A percentile compares a stretch with the other conserved stretches of the same genome.
Evolutionary conservation across 2,797 vertebrate species (phyloP).

Genomic region (Brachymystax lenok): DNA sequence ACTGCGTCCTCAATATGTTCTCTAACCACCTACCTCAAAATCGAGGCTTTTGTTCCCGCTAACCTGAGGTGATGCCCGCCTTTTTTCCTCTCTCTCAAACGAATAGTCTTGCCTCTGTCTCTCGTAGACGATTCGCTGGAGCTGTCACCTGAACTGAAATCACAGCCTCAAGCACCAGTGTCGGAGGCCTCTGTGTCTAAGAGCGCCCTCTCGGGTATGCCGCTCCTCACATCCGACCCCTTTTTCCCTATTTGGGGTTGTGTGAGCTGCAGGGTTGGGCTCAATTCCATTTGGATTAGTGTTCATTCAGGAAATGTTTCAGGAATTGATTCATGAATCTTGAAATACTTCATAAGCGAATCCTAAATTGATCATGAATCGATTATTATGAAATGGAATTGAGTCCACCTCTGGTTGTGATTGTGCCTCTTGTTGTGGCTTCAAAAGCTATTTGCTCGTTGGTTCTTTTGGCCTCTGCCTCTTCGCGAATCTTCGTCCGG

Average conservation of each 20-base stretch:
- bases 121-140: constrained; percentile 71
- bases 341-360: too few relatives aligned
- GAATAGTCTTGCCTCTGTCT: constrained; percentile 25
- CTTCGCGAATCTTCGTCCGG: neutral
- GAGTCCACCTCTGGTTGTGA: neutral
- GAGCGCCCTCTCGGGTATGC: constrained; percentile 71
- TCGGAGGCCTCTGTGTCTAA: constrained; percentile 78
- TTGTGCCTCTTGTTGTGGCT: neutral
- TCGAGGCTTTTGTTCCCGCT: too few relatives aligned
- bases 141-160: constrained; percentile 68
- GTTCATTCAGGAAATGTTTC: too few relatives aligned
- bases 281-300: too few relatives aligned
- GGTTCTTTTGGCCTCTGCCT: neutral
- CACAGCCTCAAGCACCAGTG: constrained; percentile 65
- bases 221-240: too few relatives aligned
- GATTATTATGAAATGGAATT: constrained; percentile 22
- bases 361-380: too few relatives aligned
- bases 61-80: too few relatives aligned
- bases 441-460: neutral
- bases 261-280: too few relatives aligned
- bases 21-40: too few relatives aligned
- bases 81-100: constrained; percentile 60
- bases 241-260: too few relatives aligned
- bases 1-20: too few relatives aligned
- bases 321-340: too few relatives aligned